These are phyloP conservation scores for Caranx melampygus DNA, from an alignment of 2,113 vertebrate genomes.

Conservation along the genomic window DNA sequence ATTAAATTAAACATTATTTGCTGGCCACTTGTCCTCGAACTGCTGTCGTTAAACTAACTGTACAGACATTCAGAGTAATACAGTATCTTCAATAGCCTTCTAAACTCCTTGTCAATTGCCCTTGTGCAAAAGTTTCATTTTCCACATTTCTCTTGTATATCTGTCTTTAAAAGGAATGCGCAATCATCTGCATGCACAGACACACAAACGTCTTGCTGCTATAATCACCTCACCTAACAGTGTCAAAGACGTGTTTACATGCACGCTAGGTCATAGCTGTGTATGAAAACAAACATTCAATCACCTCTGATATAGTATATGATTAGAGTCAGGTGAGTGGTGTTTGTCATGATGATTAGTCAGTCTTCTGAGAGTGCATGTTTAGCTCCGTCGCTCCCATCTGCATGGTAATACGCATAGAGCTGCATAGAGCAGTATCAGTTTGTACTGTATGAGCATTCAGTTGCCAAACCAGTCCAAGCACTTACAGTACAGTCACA, in stretches of 20 bases:
- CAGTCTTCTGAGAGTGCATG: constrained; percentile 16
- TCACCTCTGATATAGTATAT: constrained; percentile 24
- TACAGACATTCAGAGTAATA: background rate
- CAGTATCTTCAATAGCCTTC: background rate
- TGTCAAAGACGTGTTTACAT: background rate
- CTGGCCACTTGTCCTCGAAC: background rate
- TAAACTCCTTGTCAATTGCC: no score
- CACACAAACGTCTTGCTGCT: background rate
- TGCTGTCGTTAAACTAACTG: background rate
- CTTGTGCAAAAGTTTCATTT: background rate
- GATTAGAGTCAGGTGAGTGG: constrained; percentile 26
- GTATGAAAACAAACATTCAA: constrained; percentile 47
- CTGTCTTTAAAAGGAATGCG: background rate
- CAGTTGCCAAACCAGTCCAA: background rate
- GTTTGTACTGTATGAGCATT: constrained; percentile 28
- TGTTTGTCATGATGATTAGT: constrained; percentile 62
- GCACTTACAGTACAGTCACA: constrained; percentile 47
- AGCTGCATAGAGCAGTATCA: constrained; percentile 8
- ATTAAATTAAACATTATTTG: background rate
- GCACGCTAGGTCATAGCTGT: background rate
- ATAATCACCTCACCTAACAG: background rate
- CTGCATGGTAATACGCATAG: constrained; percentile 4
- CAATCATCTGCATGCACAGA: background rate
- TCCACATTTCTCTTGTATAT: background rate
- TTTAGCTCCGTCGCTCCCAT: background rate